These are phyloP conservation scores for Stercorarius parasiticus DNA, from an alignment of 2,113 vertebrate species.

Conservation along the genomic window DNA sequence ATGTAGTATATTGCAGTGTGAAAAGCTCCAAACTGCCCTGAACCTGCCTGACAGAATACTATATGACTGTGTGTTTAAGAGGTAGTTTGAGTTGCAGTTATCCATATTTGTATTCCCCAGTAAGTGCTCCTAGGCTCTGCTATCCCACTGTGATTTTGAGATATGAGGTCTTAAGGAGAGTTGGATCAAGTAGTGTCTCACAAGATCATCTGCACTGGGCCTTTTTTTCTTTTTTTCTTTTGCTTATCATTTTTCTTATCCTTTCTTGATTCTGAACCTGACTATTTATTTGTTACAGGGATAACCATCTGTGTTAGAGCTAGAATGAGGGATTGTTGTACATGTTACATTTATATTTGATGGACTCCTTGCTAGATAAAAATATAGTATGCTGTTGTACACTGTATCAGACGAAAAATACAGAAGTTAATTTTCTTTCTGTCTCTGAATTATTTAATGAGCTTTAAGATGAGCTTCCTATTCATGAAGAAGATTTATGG, in stretches of 20 bases:
- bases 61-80: constrained; percentile 46
- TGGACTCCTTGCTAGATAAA: constrained; percentile 51
- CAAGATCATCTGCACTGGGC: constrained; percentile 44
- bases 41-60: constrained; percentile 43
- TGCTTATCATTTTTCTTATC: constrained; percentile 65
- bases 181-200: constrained; percentile 53
- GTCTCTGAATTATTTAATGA: not conserved
- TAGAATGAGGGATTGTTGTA: constrained; percentile 57
- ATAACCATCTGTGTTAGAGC: constrained; percentile 69
- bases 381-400: not conserved
- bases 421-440: not conserved
- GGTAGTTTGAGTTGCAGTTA: constrained; percentile 48
- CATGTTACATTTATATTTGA: constrained; percentile 63
- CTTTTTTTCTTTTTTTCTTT: constrained; percentile 32
- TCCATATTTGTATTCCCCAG: constrained; percentile 61
- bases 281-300: constrained; percentile 68
- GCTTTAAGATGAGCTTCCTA: not conserved
- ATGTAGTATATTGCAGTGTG: not conserved
- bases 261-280: constrained; percentile 52
- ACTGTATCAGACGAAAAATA: not conserved
- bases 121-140: constrained; percentile 48
- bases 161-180: constrained; percentile 63
- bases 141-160: constrained; percentile 65
- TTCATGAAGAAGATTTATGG: not conserved
- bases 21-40: not conserved